Evolutionary conservation across 1,140 invertebrate genomes (phyloP).

Genomic region (Apis florea): DNA sequence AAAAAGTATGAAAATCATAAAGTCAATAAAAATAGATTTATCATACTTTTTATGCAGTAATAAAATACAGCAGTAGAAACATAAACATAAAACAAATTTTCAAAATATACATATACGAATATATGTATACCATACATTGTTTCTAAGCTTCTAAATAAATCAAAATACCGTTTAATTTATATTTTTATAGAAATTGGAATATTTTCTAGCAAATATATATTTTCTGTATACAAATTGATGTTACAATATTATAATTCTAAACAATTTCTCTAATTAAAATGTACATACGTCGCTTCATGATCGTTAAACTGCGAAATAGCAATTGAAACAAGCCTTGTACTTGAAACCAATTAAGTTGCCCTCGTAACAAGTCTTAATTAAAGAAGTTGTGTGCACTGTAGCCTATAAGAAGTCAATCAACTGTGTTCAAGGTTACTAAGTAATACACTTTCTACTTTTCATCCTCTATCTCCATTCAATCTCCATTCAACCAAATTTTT

Average conservation of each 20-base stretch:
- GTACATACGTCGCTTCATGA: too few relatives aligned
- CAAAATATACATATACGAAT: too few relatives aligned
- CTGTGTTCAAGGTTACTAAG: not conserved
- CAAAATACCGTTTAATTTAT: too few relatives aligned
- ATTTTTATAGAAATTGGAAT: too few relatives aligned
- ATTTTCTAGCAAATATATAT: not conserved
- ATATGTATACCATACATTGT: too few relatives aligned
- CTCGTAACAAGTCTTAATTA: conserved; percentile 14
- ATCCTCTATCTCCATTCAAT: not conserved
- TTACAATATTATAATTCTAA: not conserved
- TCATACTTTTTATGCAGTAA: too few relatives aligned
- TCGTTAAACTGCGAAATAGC: not conserved
- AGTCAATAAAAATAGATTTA: too few relatives aligned
- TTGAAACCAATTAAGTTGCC: conserved; percentile 12
- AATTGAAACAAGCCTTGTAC: conserved; percentile 5
- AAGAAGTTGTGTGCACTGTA: not conserved
- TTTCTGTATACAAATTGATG: not conserved
- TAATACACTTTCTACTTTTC: not conserved
- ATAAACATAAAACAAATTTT: too few relatives aligned
- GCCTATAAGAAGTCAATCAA: conserved; percentile 11
- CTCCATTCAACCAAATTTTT: not conserved
- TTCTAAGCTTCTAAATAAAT: too few relatives aligned
- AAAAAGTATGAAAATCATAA: too few relatives aligned
- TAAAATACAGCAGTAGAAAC: too few relatives aligned
- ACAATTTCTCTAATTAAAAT: conserved; percentile 10